A percentile compares a stretch with the other conserved stretches of the same genome.
phyloP scores from a whole-genome alignment of 2,888 invertebrate genomes.

The Sinohyriopsis cumingii region DNA sequence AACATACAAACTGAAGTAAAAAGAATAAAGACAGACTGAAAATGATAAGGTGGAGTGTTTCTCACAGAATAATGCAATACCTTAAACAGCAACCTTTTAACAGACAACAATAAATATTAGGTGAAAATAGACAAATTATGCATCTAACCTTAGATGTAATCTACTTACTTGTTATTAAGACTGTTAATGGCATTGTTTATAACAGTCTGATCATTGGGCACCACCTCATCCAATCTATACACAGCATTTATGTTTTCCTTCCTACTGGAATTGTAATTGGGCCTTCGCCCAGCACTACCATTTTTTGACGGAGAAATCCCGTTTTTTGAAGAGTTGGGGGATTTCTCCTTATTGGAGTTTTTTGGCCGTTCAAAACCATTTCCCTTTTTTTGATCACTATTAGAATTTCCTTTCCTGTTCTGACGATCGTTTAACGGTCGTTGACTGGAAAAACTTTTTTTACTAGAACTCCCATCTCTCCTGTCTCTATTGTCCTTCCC shows the following conservation, averaged over 20 bases:
- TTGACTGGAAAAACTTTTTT: conserved; percentile 72
- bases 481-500: conserved; percentile 51
- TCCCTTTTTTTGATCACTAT: conserved; percentile 32
- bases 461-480: conserved; percentile 46
- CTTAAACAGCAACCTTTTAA: neutral
- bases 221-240: conserved; percentile 76
- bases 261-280: conserved; percentile 43
- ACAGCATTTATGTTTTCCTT: conserved; percentile 68
- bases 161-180: conserved; percentile 61
- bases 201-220: conserved; percentile 75
- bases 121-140: conserved; percentile 4
- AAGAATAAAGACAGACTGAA: too few species aligned
- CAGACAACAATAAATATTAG: neutral
- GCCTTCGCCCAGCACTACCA: conserved; percentile 53
- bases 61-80: too few species aligned
- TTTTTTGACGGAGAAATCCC: conserved; percentile 62
- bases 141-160: neutral
- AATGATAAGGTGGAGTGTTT: too few species aligned
- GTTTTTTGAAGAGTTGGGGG: conserved; percentile 62
- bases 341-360: conserved; percentile 60
- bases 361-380: conserved; percentile 41
- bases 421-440: conserved; percentile 69
- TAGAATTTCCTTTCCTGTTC: conserved; percentile 48
- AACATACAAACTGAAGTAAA: too few species aligned
- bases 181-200: conserved; percentile 74